These are phyloP conservation scores for Leptinotarsa texana DNA, from an alignment of 1,140 invertebrate species.

Conservation along the genomic window DNA sequence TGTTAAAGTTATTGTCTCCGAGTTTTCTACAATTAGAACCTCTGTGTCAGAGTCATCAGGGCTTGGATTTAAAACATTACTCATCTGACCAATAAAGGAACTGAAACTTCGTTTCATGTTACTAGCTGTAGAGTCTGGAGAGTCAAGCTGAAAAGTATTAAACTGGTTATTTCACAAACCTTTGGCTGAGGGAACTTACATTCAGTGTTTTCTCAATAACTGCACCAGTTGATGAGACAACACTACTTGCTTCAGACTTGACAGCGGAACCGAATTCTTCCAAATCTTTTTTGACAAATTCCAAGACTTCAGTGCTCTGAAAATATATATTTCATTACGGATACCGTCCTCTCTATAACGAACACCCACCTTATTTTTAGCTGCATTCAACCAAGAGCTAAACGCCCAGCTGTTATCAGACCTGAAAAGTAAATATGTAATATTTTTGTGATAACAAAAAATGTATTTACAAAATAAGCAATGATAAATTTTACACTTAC, in stretches of 20 bases:
- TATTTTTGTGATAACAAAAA: background rate
- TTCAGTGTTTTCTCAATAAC: constrained; percentile 70
- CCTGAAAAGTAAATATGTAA: constrained; percentile 15
- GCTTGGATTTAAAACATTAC: constrained; percentile 68
- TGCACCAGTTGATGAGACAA: constrained; percentile 65
- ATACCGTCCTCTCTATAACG: too few relatives aligned
- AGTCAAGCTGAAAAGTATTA: constrained; percentile 62
- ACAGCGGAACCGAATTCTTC: constrained; percentile 73
- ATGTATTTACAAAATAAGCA: background rate
- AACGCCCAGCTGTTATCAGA: constrained; percentile 47
- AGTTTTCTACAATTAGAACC: constrained; percentile 64
- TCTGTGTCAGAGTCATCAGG: constrained; percentile 73
- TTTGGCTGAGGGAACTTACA: constrained; percentile 54
- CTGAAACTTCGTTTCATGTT: constrained; percentile 72
- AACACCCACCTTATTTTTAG: constrained; percentile 52
- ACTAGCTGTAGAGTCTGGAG: constrained; percentile 68
- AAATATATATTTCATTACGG: constrained; percentile 31
- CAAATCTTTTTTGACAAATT: constrained; percentile 77
- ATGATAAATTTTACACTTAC: background rate
- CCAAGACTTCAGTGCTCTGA: constrained; percentile 71
- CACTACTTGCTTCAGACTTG: constrained; percentile 69
- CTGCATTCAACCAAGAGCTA: constrained; percentile 53
- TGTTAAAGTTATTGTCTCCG: constrained; percentile 62
- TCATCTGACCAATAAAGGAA: constrained; percentile 69
- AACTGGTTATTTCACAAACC: background rate